phyloP scores from a whole-genome alignment of 2,888 invertebrate genomes.

The Drosophila stalkeri region DNA sequence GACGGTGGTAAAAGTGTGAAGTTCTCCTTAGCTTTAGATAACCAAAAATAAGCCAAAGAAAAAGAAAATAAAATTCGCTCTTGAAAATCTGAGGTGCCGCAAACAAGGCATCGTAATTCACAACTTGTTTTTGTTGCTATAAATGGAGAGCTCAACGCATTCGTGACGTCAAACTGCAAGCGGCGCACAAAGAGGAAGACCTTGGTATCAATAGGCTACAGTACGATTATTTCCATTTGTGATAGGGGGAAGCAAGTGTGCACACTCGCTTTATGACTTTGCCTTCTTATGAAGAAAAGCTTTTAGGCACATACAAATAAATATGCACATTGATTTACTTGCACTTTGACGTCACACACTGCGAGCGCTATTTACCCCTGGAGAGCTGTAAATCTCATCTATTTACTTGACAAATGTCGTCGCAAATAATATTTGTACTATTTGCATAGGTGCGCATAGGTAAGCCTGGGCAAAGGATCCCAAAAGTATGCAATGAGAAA shows the following conservation, averaged over 20 bases:
- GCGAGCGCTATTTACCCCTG: slow-evolving; percentile 7
- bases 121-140: slow-evolving; percentile 13
- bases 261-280: slow-evolving; percentile 30
- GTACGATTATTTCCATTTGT: slow-evolving; percentile 14
- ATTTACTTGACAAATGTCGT: slow-evolving; percentile 6
- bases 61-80: neutral
- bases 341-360: slow-evolving; percentile 44
- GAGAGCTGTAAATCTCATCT: neutral
- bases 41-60: neutral
- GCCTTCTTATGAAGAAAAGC: slow-evolving; percentile 10
- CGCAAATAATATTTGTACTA: neutral
- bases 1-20: neutral
- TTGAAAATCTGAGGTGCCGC: neutral
- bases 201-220: slow-evolving; percentile 25
- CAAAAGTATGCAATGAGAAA: slow-evolving; percentile 40
- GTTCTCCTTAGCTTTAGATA: slow-evolving; percentile 38
- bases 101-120: slow-evolving; percentile 35
- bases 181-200: slow-evolving; percentile 13
- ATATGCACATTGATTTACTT: slow-evolving; percentile 29
- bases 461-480: neutral
- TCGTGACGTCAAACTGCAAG: slow-evolving; percentile 55
- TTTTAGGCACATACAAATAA: neutral
- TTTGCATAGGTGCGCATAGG: neutral
- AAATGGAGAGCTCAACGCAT: neutral
- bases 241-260: slow-evolving; percentile 24